Evolutionary conservation across 2,888 invertebrate genomes (phyloP).

Genomic region (Drosophila meridiana): DNA sequence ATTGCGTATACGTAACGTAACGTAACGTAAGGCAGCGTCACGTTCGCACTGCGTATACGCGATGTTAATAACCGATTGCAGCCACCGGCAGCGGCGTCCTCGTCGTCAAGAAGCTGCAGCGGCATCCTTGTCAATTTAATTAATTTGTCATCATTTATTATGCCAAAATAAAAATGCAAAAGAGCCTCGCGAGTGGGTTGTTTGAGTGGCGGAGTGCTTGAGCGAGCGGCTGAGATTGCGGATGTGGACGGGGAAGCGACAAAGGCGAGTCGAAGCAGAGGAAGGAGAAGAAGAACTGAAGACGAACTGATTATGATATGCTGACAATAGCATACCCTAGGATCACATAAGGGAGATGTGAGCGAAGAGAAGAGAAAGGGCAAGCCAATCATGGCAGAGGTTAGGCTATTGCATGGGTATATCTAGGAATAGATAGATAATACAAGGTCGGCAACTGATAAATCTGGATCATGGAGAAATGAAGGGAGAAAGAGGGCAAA

Average conservation of each 20-base stretch:
- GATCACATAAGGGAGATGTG: not conserved
- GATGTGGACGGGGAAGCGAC: not conserved
- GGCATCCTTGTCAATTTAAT: slow-evolving; percentile 65
- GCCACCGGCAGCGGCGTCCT: not conserved
- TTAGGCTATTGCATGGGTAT: too few relatives aligned
- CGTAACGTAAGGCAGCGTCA: slow-evolving; percentile 11
- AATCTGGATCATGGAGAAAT: not conserved
- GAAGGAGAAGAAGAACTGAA: not conserved
- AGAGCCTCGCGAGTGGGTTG: not conserved
- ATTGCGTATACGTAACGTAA: slow-evolving; percentile 34
- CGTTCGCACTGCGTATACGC: slow-evolving; percentile 38
- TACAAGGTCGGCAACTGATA: not conserved
- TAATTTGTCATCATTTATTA: slow-evolving; percentile 79
- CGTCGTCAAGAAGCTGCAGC: slow-evolving; percentile 22
- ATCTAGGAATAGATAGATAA: too few relatives aligned
- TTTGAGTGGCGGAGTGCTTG: not conserved
- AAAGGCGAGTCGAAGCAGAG: not conserved
- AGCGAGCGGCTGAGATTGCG: not conserved
- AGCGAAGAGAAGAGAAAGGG: not conserved
- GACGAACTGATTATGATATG: not conserved
- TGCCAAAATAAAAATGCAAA: slow-evolving; percentile 57
- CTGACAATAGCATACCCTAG: slow-evolving; percentile 1
- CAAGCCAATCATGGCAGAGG: too few relatives aligned
- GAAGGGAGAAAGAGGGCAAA: too few relatives aligned
- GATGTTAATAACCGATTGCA: slow-evolving; percentile 30